These are phyloP conservation scores for Meloe dianella DNA, from an alignment of 2,888 invertebrate genomes.

Conservation along the genomic window DNA sequence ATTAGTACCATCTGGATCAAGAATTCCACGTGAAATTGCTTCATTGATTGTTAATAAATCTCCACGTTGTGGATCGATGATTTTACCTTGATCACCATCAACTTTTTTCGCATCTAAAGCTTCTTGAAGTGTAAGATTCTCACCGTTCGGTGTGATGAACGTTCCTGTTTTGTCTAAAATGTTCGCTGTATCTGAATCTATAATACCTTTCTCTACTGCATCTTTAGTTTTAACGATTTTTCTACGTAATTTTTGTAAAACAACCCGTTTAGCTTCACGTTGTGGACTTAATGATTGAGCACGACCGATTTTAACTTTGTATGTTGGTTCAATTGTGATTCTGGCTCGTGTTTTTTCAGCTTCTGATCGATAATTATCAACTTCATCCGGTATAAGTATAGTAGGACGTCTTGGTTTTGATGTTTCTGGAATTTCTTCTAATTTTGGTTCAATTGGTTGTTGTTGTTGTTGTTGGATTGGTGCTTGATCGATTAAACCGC, in stretches of 20 bases:
- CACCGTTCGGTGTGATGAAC: constrained; percentile 64
- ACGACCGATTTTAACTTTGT: constrained; percentile 68
- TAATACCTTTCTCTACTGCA: constrained; percentile 78
- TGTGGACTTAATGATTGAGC: constrained; percentile 67
- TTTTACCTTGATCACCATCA: constrained; percentile 76
- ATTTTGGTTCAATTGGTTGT: constrained; percentile 38
- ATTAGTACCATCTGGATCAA: constrained; percentile 78
- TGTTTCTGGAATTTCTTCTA: constrained; percentile 36
- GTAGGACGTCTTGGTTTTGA: constrained; percentile 41
- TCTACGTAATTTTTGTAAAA: constrained; percentile 79
- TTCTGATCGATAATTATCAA: constrained; percentile 59
- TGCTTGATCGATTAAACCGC: constrained; percentile 72
- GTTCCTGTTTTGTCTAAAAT: constrained; percentile 69
- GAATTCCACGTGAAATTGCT: constrained; percentile 81
- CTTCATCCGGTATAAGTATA: constrained; percentile 54
- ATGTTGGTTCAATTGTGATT: constrained; percentile 70
- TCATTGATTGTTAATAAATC: constrained; percentile 80
- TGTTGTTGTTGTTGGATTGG: constrained; percentile 62
- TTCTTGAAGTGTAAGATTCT: constrained; percentile 73
- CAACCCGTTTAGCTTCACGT: constrained; percentile 71
- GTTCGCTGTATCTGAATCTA: constrained; percentile 77
- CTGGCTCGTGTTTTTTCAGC: constrained; percentile 66
- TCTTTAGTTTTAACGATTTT: constrained; percentile 76
- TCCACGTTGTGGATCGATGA: constrained; percentile 83
- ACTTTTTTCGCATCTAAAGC: constrained; percentile 75